Conservation (phyloP, 2,113 vertebrate species). For the Pteruthius melanotis region DNA sequence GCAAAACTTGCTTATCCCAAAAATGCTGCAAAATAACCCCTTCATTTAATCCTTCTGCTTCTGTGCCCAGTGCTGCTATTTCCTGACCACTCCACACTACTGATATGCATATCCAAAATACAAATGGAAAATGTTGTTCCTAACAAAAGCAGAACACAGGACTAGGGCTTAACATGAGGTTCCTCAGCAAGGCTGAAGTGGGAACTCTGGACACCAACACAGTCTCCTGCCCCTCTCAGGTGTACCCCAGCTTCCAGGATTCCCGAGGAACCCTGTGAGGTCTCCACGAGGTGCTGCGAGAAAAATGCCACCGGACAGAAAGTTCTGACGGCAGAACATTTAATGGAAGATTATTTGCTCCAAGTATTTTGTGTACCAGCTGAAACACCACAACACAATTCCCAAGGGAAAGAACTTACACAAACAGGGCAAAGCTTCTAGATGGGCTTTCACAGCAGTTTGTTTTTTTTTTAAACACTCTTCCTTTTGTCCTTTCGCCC, state of each 20-base stretch:
- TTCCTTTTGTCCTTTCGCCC: background rate
- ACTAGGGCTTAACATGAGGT: background rate
- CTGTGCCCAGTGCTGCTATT: background rate
- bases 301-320: background rate
- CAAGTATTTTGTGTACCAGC: background rate
- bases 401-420: background rate
- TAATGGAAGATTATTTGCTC: background rate
- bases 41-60: background rate
- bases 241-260: background rate
- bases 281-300: rapidly evolving
- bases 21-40: background rate
- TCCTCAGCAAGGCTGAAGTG: background rate
- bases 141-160: background rate
- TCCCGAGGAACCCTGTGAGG: background rate
- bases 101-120: background rate
- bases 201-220: background rate
- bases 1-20: background rate
- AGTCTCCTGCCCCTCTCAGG: background rate
- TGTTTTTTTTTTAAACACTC: background rate
- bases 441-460: background rate
- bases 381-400: background rate
- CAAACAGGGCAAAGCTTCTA: background rate
- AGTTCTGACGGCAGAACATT: background rate
- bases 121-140: rapidly evolving
- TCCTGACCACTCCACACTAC: background rate